phyloP scores from a whole-genome alignment of 2,797 vertebrate genomes.

The Tadarida brasiliensis region DNA sequence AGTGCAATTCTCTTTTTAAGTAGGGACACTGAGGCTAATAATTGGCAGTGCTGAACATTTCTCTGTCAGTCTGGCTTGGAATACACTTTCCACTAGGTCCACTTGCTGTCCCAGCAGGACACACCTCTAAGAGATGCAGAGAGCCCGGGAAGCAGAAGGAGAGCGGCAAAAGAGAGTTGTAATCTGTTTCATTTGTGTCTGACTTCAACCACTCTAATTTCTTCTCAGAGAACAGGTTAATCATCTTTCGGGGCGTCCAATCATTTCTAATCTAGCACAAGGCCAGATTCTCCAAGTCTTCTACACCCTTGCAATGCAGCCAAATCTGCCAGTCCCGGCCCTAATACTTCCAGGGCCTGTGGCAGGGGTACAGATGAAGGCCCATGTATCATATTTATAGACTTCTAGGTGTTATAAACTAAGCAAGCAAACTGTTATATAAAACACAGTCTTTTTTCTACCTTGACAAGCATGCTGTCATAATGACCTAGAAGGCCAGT shows the following conservation, averaged over 20 bases:
- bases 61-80: background rate
- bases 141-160: background rate
- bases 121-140: background rate
- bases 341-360: background rate
- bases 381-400: background rate
- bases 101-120: background rate
- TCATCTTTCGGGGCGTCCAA: background rate
- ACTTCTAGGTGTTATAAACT: background rate
- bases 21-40: background rate
- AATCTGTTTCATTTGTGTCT: background rate
- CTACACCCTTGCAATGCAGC: background rate
- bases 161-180: background rate
- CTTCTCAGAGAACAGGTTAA: background rate
- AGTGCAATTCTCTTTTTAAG: constrained; percentile 3
- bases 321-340: background rate
- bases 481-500: background rate
- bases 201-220: background rate
- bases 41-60: background rate
- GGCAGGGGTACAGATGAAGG: background rate
- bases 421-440: background rate
- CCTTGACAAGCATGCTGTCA: background rate
- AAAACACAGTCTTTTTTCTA: background rate
- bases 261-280: background rate
- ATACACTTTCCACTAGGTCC: background rate
- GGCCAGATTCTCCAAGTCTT: background rate